phyloP scores from a whole-genome alignment of 2,113 vertebrate species.

The Hyperopisus bebe region DNA sequence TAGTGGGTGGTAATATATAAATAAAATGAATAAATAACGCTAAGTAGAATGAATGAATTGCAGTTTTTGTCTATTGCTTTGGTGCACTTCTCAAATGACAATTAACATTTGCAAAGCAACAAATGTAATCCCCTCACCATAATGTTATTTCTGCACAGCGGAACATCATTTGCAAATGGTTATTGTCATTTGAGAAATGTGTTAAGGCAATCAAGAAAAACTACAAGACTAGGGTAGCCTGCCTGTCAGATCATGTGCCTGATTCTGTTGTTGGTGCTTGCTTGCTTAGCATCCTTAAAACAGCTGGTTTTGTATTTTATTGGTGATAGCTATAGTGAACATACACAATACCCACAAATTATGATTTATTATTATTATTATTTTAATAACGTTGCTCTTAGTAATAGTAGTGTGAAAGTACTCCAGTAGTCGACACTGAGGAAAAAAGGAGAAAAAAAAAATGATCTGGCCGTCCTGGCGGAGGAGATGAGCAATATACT shows the following conservation, averaged over 20 bases:
- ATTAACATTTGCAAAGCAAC: too few relatives aligned
- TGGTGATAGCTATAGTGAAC: neutral
- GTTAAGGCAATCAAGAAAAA: neutral
- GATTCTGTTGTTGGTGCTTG: neutral
- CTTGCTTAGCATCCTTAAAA: neutral
- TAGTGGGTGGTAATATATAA: too few relatives aligned
- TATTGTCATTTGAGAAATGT: neutral
- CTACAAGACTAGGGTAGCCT: neutral
- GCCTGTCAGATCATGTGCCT: neutral
- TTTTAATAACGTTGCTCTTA: neutral
- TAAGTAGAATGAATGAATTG: too few relatives aligned
- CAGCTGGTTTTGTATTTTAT: neutral
- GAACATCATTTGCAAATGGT: too few relatives aligned
- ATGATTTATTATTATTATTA: neutral
- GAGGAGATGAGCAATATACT: neutral
- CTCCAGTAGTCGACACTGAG: neutral
- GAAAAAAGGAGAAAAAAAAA: neutral
- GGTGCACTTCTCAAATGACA: too few relatives aligned
- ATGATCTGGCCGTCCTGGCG: neutral
- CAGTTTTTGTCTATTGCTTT: too few relatives aligned
- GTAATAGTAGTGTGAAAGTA: neutral
- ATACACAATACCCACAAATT: neutral
- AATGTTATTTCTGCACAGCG: too few relatives aligned
- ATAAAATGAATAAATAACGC: too few relatives aligned
- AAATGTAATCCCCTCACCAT: too few relatives aligned